phyloP scores from a whole-genome alignment of 2,113 vertebrate genomes.

The Stictonetta naevosa region DNA sequence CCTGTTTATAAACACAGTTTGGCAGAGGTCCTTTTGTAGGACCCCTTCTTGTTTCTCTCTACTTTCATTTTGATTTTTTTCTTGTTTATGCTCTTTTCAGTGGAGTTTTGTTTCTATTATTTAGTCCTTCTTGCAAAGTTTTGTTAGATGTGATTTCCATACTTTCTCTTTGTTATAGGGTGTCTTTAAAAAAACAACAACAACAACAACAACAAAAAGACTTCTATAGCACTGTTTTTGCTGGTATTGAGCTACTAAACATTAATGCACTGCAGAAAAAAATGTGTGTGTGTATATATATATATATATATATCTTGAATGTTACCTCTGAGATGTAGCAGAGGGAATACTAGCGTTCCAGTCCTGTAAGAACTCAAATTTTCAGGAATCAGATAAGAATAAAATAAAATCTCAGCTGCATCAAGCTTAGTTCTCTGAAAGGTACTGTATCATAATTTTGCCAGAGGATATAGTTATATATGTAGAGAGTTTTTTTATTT shows the following conservation, averaged over 20 bases:
- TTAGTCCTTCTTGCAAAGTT: neutral
- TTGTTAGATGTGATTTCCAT: neutral
- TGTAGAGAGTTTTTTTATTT: neutral
- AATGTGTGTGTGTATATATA: neutral
- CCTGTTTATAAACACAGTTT: neutral
- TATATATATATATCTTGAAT: neutral
- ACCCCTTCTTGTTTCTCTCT: neutral
- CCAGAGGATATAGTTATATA: neutral
- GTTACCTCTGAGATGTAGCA: neutral
- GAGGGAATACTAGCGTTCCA: neutral
- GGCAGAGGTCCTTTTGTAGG: neutral
- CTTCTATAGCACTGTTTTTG: neutral
- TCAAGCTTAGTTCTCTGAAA: neutral
- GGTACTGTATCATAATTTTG: neutral
- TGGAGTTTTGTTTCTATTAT: neutral
- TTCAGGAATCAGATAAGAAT: neutral
- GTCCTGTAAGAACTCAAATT: neutral
- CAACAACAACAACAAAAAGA: too few species aligned
- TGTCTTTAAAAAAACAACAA: too few species aligned
- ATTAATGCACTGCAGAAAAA: neutral
- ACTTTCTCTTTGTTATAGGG: neutral
- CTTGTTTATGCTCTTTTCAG: neutral
- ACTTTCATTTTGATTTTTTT: neutral
- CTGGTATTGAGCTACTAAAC: conserved; percentile 9
- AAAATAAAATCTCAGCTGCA: neutral